Conservation (phyloP, 2,113 vertebrate species). For the Todiramphus chloris region DNA sequence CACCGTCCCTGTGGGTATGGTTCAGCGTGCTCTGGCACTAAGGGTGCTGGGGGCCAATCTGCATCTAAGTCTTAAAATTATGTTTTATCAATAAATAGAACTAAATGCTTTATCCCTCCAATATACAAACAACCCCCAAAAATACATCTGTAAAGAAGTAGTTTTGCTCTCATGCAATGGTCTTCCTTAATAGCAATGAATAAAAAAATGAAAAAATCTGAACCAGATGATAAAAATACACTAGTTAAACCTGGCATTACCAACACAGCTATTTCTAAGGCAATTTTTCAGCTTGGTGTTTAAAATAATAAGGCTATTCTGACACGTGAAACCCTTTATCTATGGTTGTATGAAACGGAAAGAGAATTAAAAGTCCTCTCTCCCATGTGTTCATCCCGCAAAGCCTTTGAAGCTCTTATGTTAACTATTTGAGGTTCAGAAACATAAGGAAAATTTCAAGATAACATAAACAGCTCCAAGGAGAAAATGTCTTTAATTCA, state of each 20-base stretch:
- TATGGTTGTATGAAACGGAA: neutral
- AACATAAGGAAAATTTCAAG: conserved; percentile 41
- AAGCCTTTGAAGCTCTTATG: conserved; percentile 24
- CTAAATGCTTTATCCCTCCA: neutral
- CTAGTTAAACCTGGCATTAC: neutral
- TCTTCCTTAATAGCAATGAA: neutral
- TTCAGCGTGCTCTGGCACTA: neutral
- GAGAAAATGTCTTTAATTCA: conserved; percentile 26
- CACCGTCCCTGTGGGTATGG: rapidly evolving
- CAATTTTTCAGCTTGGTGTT: neutral
- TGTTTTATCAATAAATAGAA: neutral
- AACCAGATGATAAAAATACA: neutral
- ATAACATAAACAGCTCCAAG: conserved; percentile 24
- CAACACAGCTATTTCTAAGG: neutral
- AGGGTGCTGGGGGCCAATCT: neutral
- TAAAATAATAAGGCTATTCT: neutral
- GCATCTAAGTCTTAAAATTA: neutral
- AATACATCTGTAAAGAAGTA: neutral
- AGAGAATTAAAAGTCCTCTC: neutral
- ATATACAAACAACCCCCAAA: neutral
- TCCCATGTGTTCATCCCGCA: neutral
- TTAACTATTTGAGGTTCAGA: conserved; percentile 34
- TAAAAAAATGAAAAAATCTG: neutral
- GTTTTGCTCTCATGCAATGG: neutral
- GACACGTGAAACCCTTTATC: neutral